Percentiles rank a stretch among this genome's conserved stretches.
Evolutionary conservation across 2,888 invertebrate genomes (phyloP).

Genomic region (Thysanoteuthis rhombus): DNA sequence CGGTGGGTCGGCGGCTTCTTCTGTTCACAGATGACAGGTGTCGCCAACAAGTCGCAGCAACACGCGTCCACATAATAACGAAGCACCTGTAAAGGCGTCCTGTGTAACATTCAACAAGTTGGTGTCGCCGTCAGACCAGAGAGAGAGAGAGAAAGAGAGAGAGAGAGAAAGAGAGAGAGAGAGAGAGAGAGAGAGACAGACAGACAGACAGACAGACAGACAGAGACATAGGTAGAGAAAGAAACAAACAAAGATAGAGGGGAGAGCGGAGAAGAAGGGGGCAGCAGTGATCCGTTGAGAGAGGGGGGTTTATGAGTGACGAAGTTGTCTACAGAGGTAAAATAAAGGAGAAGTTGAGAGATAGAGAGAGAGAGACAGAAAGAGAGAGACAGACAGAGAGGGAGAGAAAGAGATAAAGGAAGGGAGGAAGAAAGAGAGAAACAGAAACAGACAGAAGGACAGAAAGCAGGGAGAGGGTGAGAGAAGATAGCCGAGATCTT

Average conservation of each 20-base stretch:
- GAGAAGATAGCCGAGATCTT: too few relatives aligned
- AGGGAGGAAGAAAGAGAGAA: neutral
- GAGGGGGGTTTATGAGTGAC: neutral
- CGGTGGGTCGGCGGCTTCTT: neutral
- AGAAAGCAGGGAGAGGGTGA: too few relatives aligned
- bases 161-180: neutral
- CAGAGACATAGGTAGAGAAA: too few relatives aligned
- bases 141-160: neutral
- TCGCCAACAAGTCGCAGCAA: neutral
- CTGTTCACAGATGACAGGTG: slow-evolving; percentile 12
- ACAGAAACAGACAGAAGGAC: too few relatives aligned
- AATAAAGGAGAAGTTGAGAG: neutral
- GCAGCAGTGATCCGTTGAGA: too few relatives aligned
- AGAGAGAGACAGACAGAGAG: too few relatives aligned
- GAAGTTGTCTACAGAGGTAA: neutral
- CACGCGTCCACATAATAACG: neutral
- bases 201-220: too few relatives aligned
- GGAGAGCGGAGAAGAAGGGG: too few relatives aligned
- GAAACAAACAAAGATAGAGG: too few relatives aligned
- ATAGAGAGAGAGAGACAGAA: neutral
- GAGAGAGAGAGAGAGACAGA: too few relatives aligned
- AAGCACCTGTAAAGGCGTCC: neutral
- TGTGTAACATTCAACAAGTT: neutral
- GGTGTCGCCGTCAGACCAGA: neutral
- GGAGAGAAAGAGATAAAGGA: neutral